phyloP scores from a whole-genome alignment of 2,797 vertebrate genomes.

The Malacoctenus gilli region DNA sequence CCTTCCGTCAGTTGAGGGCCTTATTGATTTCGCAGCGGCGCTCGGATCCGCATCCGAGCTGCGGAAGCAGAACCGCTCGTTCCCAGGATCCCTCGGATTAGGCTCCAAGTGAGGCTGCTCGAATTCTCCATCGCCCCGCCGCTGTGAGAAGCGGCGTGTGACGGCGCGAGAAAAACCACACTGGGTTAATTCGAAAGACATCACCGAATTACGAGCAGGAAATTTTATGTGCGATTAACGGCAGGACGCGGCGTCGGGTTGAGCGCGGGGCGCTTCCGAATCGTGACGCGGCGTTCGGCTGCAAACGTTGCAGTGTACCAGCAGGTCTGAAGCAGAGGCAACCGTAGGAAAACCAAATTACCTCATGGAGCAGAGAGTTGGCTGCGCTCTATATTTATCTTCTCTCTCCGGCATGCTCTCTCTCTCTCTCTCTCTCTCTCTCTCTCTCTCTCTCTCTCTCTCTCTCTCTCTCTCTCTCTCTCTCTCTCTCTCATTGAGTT shows the following conservation, averaged over 20 bases:
- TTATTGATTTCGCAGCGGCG: slow-evolving; percentile 33
- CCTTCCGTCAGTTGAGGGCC: slow-evolving; percentile 15
- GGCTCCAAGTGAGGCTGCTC: slow-evolving; percentile 19
- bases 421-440: slow-evolving; percentile 27
- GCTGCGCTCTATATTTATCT: slow-evolving; percentile 46
- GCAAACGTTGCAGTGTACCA: slow-evolving; percentile 12
- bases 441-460: slow-evolving; percentile 39
- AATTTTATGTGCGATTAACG: slow-evolving; percentile 23
- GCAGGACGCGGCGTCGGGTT: slow-evolving; percentile 1
- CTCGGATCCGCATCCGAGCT: slow-evolving; percentile 23
- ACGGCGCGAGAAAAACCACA: slow-evolving; percentile 15
- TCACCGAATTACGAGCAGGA: slow-evolving; percentile 21
- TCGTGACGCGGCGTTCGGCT: slow-evolving; percentile 1
- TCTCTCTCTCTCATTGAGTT: slow-evolving; percentile 54
- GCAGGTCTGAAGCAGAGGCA: slow-evolving; percentile 19
- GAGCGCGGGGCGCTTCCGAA: slow-evolving; percentile 6
- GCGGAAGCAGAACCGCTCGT: slow-evolving; percentile 6
- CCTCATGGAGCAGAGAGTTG: slow-evolving; percentile 34
- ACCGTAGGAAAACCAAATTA: slow-evolving; percentile 39
- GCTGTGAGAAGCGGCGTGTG: not conserved
- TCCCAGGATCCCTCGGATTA: slow-evolving; percentile 15
- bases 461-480: slow-evolving; percentile 27
- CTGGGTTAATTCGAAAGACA: slow-evolving; percentile 22
- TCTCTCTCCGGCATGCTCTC: no score
- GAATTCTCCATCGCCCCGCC: slow-evolving; percentile 1